A percentile compares a stretch with the other conserved stretches of the same genome.
These are phyloP conservation scores for Drosophila ezoana DNA, from an alignment of 2,888 invertebrate genomes.

Conservation along the genomic window DNA sequence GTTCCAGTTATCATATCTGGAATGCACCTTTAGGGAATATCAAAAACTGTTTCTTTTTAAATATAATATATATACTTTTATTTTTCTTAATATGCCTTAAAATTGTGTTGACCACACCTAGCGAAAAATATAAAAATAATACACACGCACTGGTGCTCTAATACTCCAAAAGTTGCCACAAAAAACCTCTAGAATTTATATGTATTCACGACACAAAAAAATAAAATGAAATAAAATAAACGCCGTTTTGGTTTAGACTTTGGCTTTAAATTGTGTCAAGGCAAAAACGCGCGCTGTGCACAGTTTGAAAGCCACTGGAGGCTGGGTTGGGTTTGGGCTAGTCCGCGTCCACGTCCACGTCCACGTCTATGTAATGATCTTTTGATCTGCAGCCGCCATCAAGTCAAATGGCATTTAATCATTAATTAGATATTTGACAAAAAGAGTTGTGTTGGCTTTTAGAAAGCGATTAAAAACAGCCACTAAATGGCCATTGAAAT, in stretches of 20 bases:
- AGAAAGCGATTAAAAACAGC: conserved; percentile 12
- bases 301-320: conserved; percentile 70
- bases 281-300: conserved; percentile 70
- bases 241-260: conserved; percentile 51
- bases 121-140: conserved; percentile 8
- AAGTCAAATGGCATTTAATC: conserved; percentile 36
- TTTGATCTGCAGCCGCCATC: conserved; percentile 66
- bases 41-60: too few species aligned
- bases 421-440: conserved; percentile 41
- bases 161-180: conserved; percentile 40
- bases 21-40: too few species aligned
- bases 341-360: conserved; percentile 13
- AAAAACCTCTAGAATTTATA: conserved; percentile 57
- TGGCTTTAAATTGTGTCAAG: conserved; percentile 58
- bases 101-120: conserved; percentile 34
- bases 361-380: conserved; percentile 33
- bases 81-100: conserved; percentile 9
- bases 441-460: conserved; percentile 5
- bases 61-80: neutral
- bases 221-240: conserved; percentile 42
- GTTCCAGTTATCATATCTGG: too few species aligned
- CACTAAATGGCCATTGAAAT: neutral
- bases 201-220: conserved; percentile 57
- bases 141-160: conserved; percentile 29
- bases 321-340: conserved; percentile 48